Conservation (phyloP, 1,140 invertebrate genomes). For the Rhyacophila brunnea region DNA sequence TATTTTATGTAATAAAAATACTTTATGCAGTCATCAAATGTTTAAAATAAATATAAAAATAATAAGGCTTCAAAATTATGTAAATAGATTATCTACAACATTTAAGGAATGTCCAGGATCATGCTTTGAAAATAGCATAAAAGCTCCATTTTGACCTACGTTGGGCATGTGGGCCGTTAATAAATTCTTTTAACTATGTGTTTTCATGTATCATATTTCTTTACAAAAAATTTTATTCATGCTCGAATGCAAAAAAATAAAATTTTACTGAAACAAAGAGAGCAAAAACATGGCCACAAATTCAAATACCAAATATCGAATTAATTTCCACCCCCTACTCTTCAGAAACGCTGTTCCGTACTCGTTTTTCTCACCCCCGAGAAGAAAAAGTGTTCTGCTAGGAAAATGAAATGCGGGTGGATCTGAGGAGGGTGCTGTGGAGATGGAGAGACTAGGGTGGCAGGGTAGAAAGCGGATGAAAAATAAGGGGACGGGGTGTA, state of each 20-base stretch:
- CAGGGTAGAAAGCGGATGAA: constrained; percentile 9
- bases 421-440: background rate
- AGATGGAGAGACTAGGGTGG: background rate
- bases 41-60: no score
- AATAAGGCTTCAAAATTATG: no score
- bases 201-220: no score
- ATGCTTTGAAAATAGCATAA: no score
- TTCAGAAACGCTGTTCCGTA: background rate
- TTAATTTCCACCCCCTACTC: constrained; percentile 16
- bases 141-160: no score
- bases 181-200: no score
- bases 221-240: no score
- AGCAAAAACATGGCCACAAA: constrained; percentile 17
- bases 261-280: background rate
- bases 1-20: no score
- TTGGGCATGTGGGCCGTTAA: no score
- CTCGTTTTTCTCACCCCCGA: background rate
- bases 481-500: constrained; percentile 3
- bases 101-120: no score
- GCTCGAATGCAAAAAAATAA: background rate
- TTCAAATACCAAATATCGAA: constrained; percentile 25
- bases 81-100: no score
- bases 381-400: constrained; percentile 26
- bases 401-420: constrained; percentile 21
- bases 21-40: no score